Evolutionary conservation across 2,797 vertebrate species (phyloP), one percentile per base, ranked within the genome.

Genomic region (Coluber constrictor): DNA sequence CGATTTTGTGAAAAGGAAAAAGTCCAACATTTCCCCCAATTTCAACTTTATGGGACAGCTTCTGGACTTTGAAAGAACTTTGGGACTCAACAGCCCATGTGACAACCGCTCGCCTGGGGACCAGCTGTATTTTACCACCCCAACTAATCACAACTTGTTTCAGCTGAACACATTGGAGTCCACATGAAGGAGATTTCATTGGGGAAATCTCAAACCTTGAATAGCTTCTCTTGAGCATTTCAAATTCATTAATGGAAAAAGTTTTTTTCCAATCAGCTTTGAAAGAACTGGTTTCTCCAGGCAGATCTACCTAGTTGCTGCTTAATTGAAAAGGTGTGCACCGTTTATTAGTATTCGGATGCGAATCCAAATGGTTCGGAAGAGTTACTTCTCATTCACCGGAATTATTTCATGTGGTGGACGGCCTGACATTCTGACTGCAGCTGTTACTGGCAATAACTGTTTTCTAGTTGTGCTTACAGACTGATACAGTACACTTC

Each of bases 21-120:
- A 99, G 97, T 99, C 99, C 90, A 99, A 99, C 97, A 99, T 99
- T 97, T 99, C 99, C 2, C 99, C 99, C 13, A 99, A 99, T 97
- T 99, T 99, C 97, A 99, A 99, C 98, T 99, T 99, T 97, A 99
- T 99, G 99, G 99, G 99, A 95, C 99, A 99, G 92, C 98, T 99
- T 66, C 98, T 99, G 97, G 99, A 99, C 98, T 99, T 99, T 93
- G 99, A 99, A 97, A 98, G 99, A 97, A 99, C 99, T 94, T 98
- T 99, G 97, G 99, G 99, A 93, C 98, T 99, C 66, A 99, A 98
- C 97, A 99, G 99, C 97, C 99, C 99, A 0, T 99, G 99, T 0
- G 99, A 99, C 97, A 99, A 99, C 98, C 98, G 97, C 83, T 97
- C 98, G 0, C 98, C 98, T 88, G 97, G 97, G 0, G 98, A 99